These are phyloP conservation scores for Theonella swinhoei DNA, from an alignment of 37 sponge, comb jelly and placozoan genomes.

Conservation along the genomic window DNA sequence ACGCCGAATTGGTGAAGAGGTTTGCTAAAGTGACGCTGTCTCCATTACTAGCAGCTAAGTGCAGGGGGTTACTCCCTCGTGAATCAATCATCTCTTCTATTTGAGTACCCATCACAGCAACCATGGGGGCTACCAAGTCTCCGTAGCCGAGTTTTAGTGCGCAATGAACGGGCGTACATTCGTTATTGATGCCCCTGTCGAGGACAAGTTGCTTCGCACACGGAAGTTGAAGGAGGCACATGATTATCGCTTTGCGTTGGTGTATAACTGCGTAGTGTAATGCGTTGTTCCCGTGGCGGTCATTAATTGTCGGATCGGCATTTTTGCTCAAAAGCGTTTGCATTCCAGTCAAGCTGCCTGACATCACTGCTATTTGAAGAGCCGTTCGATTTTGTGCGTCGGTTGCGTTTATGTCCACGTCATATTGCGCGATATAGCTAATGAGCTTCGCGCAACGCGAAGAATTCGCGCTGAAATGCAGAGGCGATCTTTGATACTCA, in stretches of 20 bases:
- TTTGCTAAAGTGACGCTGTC: constrained; percentile 32
- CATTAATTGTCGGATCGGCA: constrained; percentile 35
- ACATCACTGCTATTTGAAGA: constrained; percentile 54
- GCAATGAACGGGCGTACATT: constrained; percentile 52
- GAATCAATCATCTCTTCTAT: constrained; percentile 38
- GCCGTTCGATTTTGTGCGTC: constrained; percentile 72
- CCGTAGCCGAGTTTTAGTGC: constrained; percentile 29
- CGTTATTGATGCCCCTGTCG: constrained; percentile 12
- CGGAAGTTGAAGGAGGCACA: constrained; percentile 25
- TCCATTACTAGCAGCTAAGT: constrained; percentile 67
- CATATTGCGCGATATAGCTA: constrained; percentile 40
- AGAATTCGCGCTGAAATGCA: constrained; percentile 49
- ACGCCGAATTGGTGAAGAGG: constrained; percentile 34
- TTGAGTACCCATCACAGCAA: constrained; percentile 14
- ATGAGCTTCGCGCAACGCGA: constrained; percentile 14
- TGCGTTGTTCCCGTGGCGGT: constrained; percentile 42
- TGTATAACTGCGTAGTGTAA: constrained; percentile 60
- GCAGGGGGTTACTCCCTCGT: constrained; percentile 60
- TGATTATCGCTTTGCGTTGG: constrained; percentile 27
- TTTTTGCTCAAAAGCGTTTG: constrained; percentile 33
- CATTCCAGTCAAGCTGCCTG: constrained; percentile 37
- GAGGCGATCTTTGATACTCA: constrained; percentile 32
- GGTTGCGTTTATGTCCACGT: constrained; percentile 36
- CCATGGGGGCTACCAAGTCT: constrained; percentile 23
- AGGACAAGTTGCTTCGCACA: constrained; percentile 24